Base-by-base conservation (phyloP, 1,140 invertebrate genomes). In the Kradibia gibbosae region DNA sequence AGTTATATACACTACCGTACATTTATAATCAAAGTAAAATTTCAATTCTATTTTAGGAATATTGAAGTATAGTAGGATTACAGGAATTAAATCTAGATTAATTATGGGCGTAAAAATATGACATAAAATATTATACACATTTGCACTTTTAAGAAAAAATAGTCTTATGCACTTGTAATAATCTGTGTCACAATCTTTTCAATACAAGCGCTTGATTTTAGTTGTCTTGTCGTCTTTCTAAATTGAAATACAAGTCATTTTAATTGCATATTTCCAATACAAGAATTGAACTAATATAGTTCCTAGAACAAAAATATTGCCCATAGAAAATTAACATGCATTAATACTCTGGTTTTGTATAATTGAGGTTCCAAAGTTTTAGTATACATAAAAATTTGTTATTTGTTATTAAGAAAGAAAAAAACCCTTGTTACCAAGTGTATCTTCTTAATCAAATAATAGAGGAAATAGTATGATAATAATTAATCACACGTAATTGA, bases 181-280 rank as follows among this genome's bases (percentile, higher is more conserved):
- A 67, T 36, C 34, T 39, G 20, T 39, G 62, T 39, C 62, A 67
- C n/a, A 7, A 2, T 67, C 13, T n/a, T 67, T 20, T 67, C 28
- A 39, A 67, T n/a, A 67, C 31, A 67, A 67, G 36, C 39, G 28
- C 34, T 39, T 67, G n/a, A 67, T 67, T 67, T 67, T 36, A 67
- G 8, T 67, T 67, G 20, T 17, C 13, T 67, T 34, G n/a, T 5
- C 8, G 36, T 67, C 62, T 39, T n/a, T 67, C 34, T 67, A n/a
- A 67, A 67, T 67, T 67, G 62, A 67, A 39, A 67, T 67, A 39
- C 62, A 67, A 67, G 62, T 39, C 34, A 39, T 67, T 67, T 67
- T 67, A 39, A 39, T 67, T 67, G 34, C 17, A 67, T 67, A 67
- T 67, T 67, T 67, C 39, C 62, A 67, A 67, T 67, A 22, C 62